These are phyloP conservation scores for Epicampocera succincta DNA, from an alignment of 2,888 invertebrate genomes.

Conservation along the genomic window DNA sequence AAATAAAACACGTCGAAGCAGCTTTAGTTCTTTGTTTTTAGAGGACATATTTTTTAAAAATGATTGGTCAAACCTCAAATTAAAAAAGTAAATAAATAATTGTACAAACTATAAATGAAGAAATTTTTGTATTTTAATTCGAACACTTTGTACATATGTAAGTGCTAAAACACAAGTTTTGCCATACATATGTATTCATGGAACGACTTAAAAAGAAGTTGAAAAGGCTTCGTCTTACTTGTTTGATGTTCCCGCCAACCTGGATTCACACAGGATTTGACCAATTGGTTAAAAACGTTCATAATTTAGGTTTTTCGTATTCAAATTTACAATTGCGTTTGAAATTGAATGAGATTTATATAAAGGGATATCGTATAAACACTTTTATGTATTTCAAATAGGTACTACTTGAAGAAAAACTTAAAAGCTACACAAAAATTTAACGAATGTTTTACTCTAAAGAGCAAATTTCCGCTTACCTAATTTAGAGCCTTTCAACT, in stretches of 20 bases:
- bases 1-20: constrained; percentile 56
- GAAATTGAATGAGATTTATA: constrained; percentile 38
- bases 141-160: neutral
- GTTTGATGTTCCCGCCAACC: constrained; percentile 90
- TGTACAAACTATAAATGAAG: neutral
- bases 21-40: constrained; percentile 44
- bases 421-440: constrained; percentile 45
- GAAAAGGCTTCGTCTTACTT: constrained; percentile 84
- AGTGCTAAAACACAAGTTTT: too few relatives aligned
- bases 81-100: constrained; percentile 16
- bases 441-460: neutral
- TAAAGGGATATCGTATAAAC: constrained; percentile 40
- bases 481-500: constrained; percentile 78
- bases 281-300: neutral
- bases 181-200: neutral
- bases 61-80: constrained; percentile 55
- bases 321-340: constrained; percentile 36
- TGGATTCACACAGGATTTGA: constrained; percentile 77
- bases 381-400: constrained; percentile 38
- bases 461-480: constrained; percentile 76
- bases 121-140: too few relatives aligned
- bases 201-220: neutral
- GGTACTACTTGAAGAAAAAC: constrained; percentile 45
- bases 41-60: constrained; percentile 81
- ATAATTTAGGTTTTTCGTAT: constrained; percentile 35